These are phyloP conservation scores for Patiria pectinifera DNA, from an alignment of 53 echinoderm and acorn worm species.

Conservation along the genomic window DNA sequence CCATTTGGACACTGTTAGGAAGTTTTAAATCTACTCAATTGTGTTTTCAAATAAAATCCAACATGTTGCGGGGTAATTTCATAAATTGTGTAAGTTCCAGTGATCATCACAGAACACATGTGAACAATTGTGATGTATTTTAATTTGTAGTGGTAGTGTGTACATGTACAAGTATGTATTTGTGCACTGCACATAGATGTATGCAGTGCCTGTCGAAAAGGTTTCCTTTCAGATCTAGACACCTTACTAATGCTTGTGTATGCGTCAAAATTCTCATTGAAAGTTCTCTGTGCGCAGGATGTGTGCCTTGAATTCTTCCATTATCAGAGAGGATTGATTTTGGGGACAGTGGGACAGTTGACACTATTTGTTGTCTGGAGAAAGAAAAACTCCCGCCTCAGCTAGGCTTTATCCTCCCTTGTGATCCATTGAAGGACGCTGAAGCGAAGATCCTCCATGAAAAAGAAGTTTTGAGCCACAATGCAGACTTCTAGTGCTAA, in stretches of 20 bases:
- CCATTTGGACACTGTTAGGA: no score
- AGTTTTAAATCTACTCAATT: no score
- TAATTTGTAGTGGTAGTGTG: no score
- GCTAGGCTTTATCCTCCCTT: not conserved
- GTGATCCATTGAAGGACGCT: slow-evolving; percentile 27
- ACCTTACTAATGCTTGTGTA: not conserved
- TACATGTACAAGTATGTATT: not conserved
- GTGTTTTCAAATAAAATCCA: no score
- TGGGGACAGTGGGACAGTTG: slow-evolving; percentile 1
- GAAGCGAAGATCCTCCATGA: slow-evolving; percentile 35
- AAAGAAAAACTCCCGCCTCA: not conserved
- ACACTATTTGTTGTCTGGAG: not conserved
- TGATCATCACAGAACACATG: no score
- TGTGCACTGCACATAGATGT: not conserved
- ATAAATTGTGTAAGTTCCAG: no score
- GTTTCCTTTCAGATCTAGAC: not conserved
- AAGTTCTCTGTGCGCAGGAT: not conserved
- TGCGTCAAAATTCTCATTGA: not conserved
- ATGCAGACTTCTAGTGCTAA: not conserved
- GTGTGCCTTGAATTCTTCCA: not conserved
- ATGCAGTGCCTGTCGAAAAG: not conserved
- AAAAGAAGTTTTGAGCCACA: not conserved
- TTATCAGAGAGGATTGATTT: not conserved
- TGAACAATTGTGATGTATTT: no score
- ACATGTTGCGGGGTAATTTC: no score